These are phyloP conservation scores for Tympanoctomys barrerae DNA, from an alignment of 2,797 vertebrate genomes.

Conservation along the genomic window DNA sequence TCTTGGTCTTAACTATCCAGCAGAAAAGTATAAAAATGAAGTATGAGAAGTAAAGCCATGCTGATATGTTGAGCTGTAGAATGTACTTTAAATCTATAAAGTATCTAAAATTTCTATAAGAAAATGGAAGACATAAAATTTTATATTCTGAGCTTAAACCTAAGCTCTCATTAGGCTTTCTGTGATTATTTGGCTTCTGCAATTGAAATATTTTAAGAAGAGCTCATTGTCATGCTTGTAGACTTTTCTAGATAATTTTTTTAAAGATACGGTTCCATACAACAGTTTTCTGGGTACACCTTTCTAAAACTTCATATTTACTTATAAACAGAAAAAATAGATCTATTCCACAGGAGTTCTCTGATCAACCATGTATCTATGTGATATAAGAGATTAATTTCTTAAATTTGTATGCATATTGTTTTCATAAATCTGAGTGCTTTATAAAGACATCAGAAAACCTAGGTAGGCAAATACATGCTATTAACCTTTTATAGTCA, in stretches of 20 bases:
- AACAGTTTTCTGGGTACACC: neutral
- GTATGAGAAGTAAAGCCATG: too few species aligned
- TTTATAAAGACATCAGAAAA: neutral
- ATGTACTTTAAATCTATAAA: neutral
- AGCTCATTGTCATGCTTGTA: neutral
- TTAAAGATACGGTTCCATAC: neutral
- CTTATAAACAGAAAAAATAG: neutral
- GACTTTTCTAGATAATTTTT: neutral
- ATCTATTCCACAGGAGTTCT: neutral
- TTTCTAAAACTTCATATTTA: constrained; percentile 3
- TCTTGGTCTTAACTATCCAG: too few species aligned
- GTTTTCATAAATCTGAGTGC: neutral
- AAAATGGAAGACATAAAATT: neutral
- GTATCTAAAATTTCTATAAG: constrained; percentile 3
- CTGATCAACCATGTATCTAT: neutral
- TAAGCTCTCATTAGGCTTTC: neutral
- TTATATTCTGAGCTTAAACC: neutral
- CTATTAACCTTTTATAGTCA: neutral
- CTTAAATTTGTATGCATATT: neutral
- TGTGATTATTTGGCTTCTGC: neutral
- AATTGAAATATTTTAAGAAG: constrained; percentile 39
- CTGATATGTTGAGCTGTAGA: neutral
- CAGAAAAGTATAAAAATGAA: too few species aligned
- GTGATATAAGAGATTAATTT: neutral
- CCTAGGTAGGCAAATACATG: neutral